Evolutionary conservation across 2,797 vertebrate species (phyloP), one percentile per base, ranked within the genome.

Genomic region (Silurus aristotelis): DNA sequence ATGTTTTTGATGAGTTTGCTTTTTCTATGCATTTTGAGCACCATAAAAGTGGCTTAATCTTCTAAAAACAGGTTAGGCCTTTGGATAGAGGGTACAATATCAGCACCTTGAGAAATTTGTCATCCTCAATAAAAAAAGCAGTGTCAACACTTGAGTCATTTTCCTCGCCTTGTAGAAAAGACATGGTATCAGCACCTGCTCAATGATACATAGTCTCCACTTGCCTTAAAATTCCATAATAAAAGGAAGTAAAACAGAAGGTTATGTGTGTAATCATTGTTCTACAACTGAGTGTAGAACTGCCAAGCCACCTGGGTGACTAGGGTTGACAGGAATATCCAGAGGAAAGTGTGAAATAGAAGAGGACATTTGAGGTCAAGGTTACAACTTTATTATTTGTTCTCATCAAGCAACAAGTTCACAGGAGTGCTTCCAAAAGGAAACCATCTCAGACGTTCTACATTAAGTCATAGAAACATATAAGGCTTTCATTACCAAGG

Each of bases 271-370:
- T 46, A 63, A n/a, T 31, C 20, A 79, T 43, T 79, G 60, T 46
- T 63, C 60, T 4, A 79, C 58, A 61, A 61, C 25, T 31, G 25
- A 58, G 25, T 31, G 15, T 15, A 76, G 52, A 14, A 76, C 72
- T 76, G 48, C 48, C 63, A 67, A 81, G 38, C 46, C 79, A 81
- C 79, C 46, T 81, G 46, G n/a, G 22, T 48, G n/a, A 27, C n/a
- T 48, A 38, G 14, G 27, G 61, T 66, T 64, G 7, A 48, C 14
- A 66, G 46, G 61, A 80, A 66, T 48, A 80, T 7, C 61, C 43
- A 78, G 27, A 78, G 55, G 17, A 78, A 13, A 19, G 14, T 5
- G 10, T n/a, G 31, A 66, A 38, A 66, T n/a, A 43, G 38, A 13
- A 63, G 6, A 64, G n/a, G 14, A 66, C 38, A 10, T 66, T 17